A percentile compares a stretch with the other conserved stretches of the same genome.
phyloP scores from a whole-genome alignment of 2,113 vertebrate species.

The Mesoclemmys tuberculata region DNA sequence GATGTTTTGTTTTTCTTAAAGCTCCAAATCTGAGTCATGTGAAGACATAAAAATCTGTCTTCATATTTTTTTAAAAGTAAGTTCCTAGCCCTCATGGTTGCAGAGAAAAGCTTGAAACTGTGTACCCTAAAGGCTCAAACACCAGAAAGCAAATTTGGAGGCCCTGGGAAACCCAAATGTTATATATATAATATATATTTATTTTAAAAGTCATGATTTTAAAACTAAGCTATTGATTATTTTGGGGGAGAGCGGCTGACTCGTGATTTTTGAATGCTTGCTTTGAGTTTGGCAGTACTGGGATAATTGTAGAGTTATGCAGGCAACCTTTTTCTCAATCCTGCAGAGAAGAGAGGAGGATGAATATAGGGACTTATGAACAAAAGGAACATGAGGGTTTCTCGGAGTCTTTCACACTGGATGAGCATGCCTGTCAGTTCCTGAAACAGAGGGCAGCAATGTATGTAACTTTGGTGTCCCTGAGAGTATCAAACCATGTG shows the following conservation, averaged over 20 bases:
- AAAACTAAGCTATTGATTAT: background rate
- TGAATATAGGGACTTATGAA: background rate
- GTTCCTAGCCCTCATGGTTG: background rate
- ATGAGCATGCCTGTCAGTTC: slow-evolving; percentile 39
- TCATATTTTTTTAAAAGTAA: background rate
- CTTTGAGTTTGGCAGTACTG: background rate
- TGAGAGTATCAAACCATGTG: slow-evolving; percentile 46
- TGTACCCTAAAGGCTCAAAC: slow-evolving; percentile 22
- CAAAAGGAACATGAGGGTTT: slow-evolving; percentile 45
- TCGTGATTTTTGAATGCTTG: slow-evolving; percentile 21
- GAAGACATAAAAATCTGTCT: background rate
- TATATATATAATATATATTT: background rate
- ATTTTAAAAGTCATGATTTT: background rate
- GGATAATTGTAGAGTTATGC: background rate
- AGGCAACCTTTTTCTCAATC: slow-evolving; percentile 46
- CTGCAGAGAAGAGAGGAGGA: slow-evolving; percentile 5
- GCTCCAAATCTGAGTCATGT: background rate
- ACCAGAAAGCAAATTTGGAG: background rate
- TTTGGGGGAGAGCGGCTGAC: background rate
- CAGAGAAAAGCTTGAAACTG: background rate
- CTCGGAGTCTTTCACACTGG: slow-evolving; percentile 62
- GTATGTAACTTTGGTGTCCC: slow-evolving; percentile 59
- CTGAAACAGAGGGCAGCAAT: slow-evolving; percentile 62
- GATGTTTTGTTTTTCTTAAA: slow-evolving; percentile 13
- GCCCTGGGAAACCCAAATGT: background rate